phyloP scores from a whole-genome alignment of 2,797 vertebrate species.

The Eurystomus glaucurus region DNA sequence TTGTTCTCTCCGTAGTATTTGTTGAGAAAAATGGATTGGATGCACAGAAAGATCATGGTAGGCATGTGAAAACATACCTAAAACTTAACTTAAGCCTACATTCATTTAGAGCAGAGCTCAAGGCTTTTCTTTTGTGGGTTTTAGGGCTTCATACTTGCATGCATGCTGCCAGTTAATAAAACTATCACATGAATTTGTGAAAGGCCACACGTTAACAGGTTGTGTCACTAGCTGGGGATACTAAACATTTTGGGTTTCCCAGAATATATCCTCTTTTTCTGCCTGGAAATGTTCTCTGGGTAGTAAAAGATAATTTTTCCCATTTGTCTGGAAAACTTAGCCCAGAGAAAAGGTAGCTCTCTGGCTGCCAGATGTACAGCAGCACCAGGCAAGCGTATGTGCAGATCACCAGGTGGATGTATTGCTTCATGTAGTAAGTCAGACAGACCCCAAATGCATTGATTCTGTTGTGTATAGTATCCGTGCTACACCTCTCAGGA shows the following conservation, averaged over 20 bases:
- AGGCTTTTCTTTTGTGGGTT: neutral
- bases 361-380: slow-evolving; percentile 64
- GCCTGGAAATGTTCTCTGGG: slow-evolving; percentile 40
- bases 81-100: neutral
- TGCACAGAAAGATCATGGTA: neutral
- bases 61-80: slow-evolving; percentile 10
- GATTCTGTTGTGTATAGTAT: accelerated
- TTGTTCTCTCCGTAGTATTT: neutral
- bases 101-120: neutral
- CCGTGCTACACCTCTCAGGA: neutral
- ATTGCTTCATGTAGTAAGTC: neutral
- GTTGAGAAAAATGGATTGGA: neutral
- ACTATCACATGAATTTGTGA: neutral
- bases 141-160: neutral
- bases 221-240: neutral
- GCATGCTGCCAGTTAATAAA: neutral
- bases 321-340: slow-evolving; percentile 40
- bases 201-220: neutral
- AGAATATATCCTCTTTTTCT: slow-evolving; percentile 30
- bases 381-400: neutral
- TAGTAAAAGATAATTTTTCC: slow-evolving; percentile 65
- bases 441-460: neutral
- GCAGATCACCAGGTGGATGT: slow-evolving; percentile 24
- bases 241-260: slow-evolving; percentile 12
- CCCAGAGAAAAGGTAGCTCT: slow-evolving; percentile 44